phyloP scores from a whole-genome alignment of 2,888 invertebrate genomes.

The Allacma fusca region DNA sequence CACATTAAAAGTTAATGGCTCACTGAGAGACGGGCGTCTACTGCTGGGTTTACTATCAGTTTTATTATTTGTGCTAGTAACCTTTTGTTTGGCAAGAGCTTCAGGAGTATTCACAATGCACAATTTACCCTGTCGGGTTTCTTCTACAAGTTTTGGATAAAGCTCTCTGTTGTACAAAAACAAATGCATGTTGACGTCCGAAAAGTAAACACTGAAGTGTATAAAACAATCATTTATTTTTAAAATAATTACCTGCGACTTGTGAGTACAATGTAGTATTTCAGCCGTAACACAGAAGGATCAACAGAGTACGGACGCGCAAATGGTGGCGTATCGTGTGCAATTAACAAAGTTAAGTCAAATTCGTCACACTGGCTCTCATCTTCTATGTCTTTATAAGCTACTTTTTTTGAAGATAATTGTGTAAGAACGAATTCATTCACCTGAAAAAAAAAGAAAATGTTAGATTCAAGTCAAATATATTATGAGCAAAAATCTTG shows the following conservation, averaged over 20 bases:
- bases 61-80: neutral
- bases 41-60: conserved; percentile 28
- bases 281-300: conserved; percentile 67
- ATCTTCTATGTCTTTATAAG: conserved; percentile 71
- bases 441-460: conserved; percentile 60
- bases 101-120: conserved; percentile 67
- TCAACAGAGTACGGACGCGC: conserved; percentile 61
- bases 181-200: too few species aligned
- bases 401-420: conserved; percentile 69
- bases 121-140: conserved; percentile 72
- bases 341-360: conserved; percentile 73
- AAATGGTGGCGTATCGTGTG: conserved; percentile 65
- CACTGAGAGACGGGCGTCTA: conserved; percentile 46
- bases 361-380: conserved; percentile 73
- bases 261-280: conserved; percentile 72
- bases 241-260: conserved; percentile 67
- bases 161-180: conserved; percentile 67
- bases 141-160: conserved; percentile 72
- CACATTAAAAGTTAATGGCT: conserved; percentile 17
- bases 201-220: too few species aligned
- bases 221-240: too few species aligned
- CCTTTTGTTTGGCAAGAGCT: conserved; percentile 20
- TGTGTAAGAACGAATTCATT: conserved; percentile 74
- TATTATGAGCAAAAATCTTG: too few species aligned
- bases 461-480: too few species aligned